phyloP scores from a whole-genome alignment of 2,113 vertebrate genomes.

The Strix aluco region DNA sequence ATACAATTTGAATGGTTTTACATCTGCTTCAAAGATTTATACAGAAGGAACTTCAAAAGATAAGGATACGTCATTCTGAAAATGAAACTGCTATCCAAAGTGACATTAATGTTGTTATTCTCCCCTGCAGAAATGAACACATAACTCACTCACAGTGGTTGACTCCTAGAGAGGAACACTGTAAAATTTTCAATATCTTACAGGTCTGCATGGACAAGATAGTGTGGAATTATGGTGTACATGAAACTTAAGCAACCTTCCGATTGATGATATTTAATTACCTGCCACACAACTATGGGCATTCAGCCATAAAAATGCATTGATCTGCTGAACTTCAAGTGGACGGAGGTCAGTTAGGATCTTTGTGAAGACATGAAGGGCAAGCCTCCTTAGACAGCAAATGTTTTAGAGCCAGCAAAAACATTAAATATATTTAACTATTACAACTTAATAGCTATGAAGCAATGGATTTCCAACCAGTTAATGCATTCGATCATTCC shows the following conservation, averaged over 20 bases:
- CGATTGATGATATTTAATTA: constrained; percentile 49
- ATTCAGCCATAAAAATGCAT: constrained; percentile 25
- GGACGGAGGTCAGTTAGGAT: neutral
- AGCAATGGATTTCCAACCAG: neutral
- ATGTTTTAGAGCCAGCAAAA: neutral
- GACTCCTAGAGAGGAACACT: neutral
- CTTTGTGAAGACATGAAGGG: neutral
- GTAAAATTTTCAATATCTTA: constrained; percentile 17
- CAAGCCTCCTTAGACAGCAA: neutral
- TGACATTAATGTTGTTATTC: constrained; percentile 30
- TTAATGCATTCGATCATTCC: neutral
- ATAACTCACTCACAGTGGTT: constrained; percentile 43
- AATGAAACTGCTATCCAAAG: constrained; percentile 39
- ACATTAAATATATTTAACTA: neutral
- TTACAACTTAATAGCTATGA: neutral
- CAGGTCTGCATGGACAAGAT: constrained; percentile 55
- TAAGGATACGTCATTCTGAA: constrained; percentile 21
- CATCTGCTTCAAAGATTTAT: constrained; percentile 22
- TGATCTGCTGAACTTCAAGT: neutral
- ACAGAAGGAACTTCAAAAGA: constrained; percentile 22
- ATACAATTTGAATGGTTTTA: constrained; percentile 8
- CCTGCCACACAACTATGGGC: constrained; percentile 32
- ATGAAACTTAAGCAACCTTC: constrained; percentile 33
- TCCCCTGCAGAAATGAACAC: constrained; percentile 36
- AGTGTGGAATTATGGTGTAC: constrained; percentile 67